These are phyloP conservation scores for Champsocephalus esox DNA, from an alignment of 2,797 vertebrate genomes.

Conservation along the genomic window DNA sequence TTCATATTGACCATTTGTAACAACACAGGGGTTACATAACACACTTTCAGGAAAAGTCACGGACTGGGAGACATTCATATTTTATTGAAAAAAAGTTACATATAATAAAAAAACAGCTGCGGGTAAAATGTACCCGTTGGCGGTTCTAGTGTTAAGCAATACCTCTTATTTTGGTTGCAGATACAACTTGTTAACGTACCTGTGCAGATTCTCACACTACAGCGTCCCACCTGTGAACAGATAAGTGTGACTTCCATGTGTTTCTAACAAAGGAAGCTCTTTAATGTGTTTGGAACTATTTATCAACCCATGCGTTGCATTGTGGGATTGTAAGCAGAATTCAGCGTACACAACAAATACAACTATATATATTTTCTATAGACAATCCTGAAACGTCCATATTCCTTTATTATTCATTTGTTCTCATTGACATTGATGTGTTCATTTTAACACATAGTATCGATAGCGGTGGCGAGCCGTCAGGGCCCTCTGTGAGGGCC, in stretches of 20 bases:
- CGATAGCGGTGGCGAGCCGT: neutral
- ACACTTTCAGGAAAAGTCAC: no score
- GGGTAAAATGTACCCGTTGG: no score
- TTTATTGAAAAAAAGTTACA: no score
- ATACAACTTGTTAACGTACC: slow-evolving; percentile 5
- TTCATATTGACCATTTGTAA: no score
- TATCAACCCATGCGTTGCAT: neutral
- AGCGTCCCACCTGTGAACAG: slow-evolving; percentile 8
- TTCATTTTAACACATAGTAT: neutral
- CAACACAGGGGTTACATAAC: no score
- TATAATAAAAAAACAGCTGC: no score
- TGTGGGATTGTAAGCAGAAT: neutral
- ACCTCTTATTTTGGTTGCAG: slow-evolving; percentile 35
- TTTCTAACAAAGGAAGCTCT: neutral
- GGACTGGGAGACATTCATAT: no score
- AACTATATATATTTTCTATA: neutral
- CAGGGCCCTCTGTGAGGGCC: no score
- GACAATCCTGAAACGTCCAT: neutral
- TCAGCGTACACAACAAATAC: neutral
- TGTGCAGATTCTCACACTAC: neutral
- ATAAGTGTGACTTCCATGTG: neutral
- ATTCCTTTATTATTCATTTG: slow-evolving; percentile 1
- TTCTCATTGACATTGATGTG: neutral
- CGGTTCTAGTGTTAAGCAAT: slow-evolving; percentile 16
- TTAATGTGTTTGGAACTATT: slow-evolving; percentile 7